These are phyloP conservation scores for Cylloceria caligata DNA, from an alignment of 2,888 invertebrate genomes.

Conservation along the genomic window DNA sequence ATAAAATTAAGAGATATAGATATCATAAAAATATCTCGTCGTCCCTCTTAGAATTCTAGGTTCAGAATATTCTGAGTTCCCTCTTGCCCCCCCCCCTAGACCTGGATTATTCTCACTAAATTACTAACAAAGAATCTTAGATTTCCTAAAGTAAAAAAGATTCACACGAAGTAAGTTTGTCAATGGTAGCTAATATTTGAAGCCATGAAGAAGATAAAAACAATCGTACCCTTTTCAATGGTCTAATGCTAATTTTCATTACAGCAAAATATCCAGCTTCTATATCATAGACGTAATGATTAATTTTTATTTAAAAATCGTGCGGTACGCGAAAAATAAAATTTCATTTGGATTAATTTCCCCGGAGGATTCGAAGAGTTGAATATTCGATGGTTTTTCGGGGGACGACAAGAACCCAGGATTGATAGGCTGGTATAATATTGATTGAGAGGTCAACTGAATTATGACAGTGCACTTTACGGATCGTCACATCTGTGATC, in stretches of 20 bases:
- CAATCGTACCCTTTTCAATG: slow-evolving; percentile 35
- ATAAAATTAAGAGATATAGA: too few species aligned
- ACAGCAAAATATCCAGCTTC: slow-evolving; percentile 7
- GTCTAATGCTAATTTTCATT: slow-evolving; percentile 54
- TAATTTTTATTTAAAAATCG: slow-evolving; percentile 47
- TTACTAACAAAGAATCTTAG: too few species aligned
- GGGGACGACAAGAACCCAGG: neutral
- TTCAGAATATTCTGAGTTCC: too few species aligned
- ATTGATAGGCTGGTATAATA: slow-evolving; percentile 13
- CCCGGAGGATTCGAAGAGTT: slow-evolving; percentile 53
- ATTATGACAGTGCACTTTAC: neutral
- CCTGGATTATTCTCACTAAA: too few species aligned
- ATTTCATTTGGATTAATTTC: slow-evolving; percentile 61
- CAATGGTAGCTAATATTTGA: slow-evolving; percentile 47
- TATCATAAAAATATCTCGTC: too few species aligned
- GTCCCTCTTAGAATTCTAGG: too few species aligned
- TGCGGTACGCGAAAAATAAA: slow-evolving; percentile 14
- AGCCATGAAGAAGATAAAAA: slow-evolving; percentile 24
- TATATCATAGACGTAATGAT: slow-evolving; percentile 5
- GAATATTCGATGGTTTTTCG: slow-evolving; percentile 59
- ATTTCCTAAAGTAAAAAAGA: too few species aligned
- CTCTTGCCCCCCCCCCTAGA: too few species aligned
- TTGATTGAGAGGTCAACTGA: slow-evolving; percentile 3
- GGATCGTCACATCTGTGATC: slow-evolving; percentile 42
- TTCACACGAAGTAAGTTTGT: too few species aligned